phyloP scores from a whole-genome alignment of 2,113 vertebrate genomes.

The Microtus montanus region DNA sequence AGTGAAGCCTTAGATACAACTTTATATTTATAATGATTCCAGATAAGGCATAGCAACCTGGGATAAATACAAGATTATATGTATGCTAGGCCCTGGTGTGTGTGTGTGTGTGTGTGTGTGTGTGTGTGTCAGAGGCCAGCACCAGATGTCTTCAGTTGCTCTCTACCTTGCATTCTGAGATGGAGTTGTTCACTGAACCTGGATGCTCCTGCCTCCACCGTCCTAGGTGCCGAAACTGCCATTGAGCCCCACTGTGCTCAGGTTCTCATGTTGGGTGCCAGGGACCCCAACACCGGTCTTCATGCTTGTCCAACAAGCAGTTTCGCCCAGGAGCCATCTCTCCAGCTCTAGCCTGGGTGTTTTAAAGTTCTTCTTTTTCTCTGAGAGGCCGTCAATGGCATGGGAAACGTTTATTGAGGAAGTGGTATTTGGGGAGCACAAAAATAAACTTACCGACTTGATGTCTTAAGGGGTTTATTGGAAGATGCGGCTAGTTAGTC shows the following conservation, averaged over 20 bases:
- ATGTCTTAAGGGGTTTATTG: neutral
- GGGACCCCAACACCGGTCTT: neutral
- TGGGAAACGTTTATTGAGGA: constrained; percentile 50
- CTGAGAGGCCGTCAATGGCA: neutral
- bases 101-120: neutral
- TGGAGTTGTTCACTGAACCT: neutral
- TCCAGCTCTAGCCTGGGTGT: neutral
- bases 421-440: constrained; percentile 36
- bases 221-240: too few species aligned
- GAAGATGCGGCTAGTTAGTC: neutral
- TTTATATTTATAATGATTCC: constrained; percentile 26
- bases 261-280: neutral
- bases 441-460: constrained; percentile 39
- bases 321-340: neutral
- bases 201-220: neutral
- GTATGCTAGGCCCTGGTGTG: too few species aligned
- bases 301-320: neutral
- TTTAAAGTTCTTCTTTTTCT: constrained; percentile 47
- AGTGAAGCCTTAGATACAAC: constrained; percentile 1
- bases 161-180: neutral
- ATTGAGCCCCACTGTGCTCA: neutral
- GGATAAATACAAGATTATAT: neutral
- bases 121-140: too few species aligned
- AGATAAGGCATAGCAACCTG: neutral
- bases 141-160: neutral